Conservation (phyloP, 2,113 vertebrate genomes). For the Chauna torquata region DNA sequence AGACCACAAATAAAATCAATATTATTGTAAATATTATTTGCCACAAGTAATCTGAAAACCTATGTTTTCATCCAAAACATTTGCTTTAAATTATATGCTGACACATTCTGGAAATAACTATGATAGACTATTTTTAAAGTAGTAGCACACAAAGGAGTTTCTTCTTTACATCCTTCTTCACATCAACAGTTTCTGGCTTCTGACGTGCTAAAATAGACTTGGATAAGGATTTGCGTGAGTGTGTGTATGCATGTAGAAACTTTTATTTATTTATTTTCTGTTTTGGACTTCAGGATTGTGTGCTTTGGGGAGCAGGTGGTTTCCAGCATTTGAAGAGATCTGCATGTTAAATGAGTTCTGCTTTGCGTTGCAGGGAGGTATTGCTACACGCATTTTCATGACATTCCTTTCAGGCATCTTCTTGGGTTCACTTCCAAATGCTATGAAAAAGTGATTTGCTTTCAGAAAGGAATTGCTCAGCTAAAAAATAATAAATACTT, state of each 20-base stretch:
- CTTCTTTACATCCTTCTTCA: slow-evolving; percentile 17
- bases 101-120: slow-evolving; percentile 54
- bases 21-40: slow-evolving; percentile 55
- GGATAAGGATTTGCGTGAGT: background rate
- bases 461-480: slow-evolving; percentile 45
- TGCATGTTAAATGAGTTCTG: background rate
- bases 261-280: slow-evolving; percentile 26
- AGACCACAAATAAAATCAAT: slow-evolving; percentile 54
- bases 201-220: background rate
- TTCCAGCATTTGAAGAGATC: slow-evolving; percentile 31
- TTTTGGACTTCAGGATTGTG: background rate
- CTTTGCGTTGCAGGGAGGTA: slow-evolving; percentile 4
- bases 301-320: slow-evolving; percentile 37
- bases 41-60: slow-evolving; percentile 41
- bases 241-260: background rate
- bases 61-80: slow-evolving; percentile 2
- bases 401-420: slow-evolving; percentile 13
- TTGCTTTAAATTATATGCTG: slow-evolving; percentile 56
- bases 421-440: background rate
- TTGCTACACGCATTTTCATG: slow-evolving; percentile 19
- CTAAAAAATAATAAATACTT: slow-evolving; percentile 54
- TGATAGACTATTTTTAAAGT: slow-evolving; percentile 52
- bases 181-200: slow-evolving; percentile 13
- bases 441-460: slow-evolving; percentile 18
- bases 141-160: slow-evolving; percentile 19